phyloP scores from a whole-genome alignment of 2,888 invertebrate species.

The Catocala fraxini region DNA sequence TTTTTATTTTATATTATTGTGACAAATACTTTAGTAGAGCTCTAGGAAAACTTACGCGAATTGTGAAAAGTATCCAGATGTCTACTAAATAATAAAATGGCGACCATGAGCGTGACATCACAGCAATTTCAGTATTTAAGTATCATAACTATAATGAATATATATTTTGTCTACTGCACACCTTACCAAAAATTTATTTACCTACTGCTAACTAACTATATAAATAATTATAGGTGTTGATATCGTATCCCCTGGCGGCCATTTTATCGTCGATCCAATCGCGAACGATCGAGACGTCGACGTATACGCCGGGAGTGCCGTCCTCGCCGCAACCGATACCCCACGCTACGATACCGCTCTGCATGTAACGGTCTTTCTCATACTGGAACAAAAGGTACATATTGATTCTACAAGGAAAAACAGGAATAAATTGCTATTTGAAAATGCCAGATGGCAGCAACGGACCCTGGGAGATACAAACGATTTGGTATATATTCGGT shows the following conservation, averaged over 20 bases:
- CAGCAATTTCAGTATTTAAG: too few species aligned
- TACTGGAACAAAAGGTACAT: constrained; percentile 51
- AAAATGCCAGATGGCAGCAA: neutral
- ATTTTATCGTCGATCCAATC: constrained; percentile 91
- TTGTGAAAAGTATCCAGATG: too few species aligned
- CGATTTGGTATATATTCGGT: too few species aligned
- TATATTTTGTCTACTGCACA: too few species aligned
- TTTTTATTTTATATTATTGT: too few species aligned
- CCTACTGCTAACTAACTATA: constrained; percentile 14
- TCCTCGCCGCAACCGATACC: constrained; percentile 92
- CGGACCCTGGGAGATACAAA: too few species aligned
- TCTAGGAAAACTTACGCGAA: too few species aligned
- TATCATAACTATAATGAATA: too few species aligned
- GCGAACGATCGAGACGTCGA: constrained; percentile 89
- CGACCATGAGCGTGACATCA: too few species aligned
- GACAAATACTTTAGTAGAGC: too few species aligned
- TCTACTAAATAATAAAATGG: neutral
- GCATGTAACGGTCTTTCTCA: constrained; percentile 67
- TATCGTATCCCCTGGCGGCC: constrained; percentile 76
- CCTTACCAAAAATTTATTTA: too few species aligned
- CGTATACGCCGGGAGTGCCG: constrained; percentile 92
- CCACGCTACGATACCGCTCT: constrained; percentile 92
- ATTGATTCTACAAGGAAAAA: too few species aligned
- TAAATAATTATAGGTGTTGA: constrained; percentile 56
- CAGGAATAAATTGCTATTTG: neutral